phyloP scores from a whole-genome alignment of 1,140 invertebrate genomes.

The Tetramorium alpestre region DNA sequence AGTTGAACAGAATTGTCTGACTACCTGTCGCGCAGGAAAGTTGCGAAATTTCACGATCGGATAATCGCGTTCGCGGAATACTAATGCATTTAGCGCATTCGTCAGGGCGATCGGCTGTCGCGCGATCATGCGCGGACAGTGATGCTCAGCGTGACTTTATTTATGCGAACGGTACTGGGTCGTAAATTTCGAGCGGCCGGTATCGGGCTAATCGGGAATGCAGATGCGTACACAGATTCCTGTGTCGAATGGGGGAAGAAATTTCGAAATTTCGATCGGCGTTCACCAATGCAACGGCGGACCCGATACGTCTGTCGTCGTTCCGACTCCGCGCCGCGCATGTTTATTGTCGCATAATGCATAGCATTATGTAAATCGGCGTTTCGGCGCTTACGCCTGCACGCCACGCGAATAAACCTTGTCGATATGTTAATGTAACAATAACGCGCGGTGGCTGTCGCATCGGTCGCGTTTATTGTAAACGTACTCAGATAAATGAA shows the following conservation, averaged over 20 bases:
- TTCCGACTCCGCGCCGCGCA: conserved; percentile 53
- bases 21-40: background rate
- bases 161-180: conserved; percentile 60
- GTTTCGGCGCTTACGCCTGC: conserved; percentile 65
- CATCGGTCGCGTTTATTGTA: conserved; percentile 29
- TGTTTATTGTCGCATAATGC: conserved; percentile 75
- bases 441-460: conserved; percentile 21
- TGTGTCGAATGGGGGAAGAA: conserved; percentile 59
- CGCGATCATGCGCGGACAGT: conserved; percentile 67
- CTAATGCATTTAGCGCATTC: conserved; percentile 68
- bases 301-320: conserved; percentile 44
- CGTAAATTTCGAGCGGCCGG: conserved; percentile 59
- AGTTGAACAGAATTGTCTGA: conserved; percentile 10
- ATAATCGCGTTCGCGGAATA: conserved; percentile 65
- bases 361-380: conserved; percentile 72
- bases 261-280: conserved; percentile 69
- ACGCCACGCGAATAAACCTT: conserved; percentile 67
- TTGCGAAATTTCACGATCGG: conserved; percentile 37
- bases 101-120: conserved; percentile 10
- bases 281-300: conserved; percentile 12
- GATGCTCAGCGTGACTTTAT: conserved; percentile 64
- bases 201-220: conserved; percentile 58
- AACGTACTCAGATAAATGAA: conserved; percentile 4
- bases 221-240: conserved; percentile 68
- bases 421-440: conserved; percentile 60